Evolutionary conservation across 37 sponge, comb jelly and placozoan species (phyloP).

Genomic region (Aphrocallistes beatrix): DNA sequence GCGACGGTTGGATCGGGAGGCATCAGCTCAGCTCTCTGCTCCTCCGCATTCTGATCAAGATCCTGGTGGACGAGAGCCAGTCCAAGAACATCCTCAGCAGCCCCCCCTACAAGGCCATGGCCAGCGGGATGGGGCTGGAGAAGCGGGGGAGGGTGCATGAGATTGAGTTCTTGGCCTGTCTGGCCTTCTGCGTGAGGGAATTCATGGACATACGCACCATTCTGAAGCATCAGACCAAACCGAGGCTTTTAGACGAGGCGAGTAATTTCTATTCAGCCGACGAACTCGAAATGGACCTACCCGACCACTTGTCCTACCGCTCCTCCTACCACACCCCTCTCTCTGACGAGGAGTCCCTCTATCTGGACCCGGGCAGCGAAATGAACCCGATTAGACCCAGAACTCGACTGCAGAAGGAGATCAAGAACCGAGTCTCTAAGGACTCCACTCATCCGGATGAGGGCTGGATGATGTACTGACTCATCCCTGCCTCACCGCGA

Average conservation of each 20-base stretch:
- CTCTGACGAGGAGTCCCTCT: not conserved
- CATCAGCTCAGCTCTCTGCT: constrained; percentile 3
- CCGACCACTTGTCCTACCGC: constrained; percentile 11
- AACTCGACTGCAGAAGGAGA: not conserved
- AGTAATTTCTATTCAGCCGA: not conserved
- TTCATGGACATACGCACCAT: not conserved
- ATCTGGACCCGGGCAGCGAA: not conserved
- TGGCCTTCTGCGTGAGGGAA: constrained; percentile 57
- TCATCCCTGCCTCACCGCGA: too few relatives aligned
- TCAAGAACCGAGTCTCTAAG: not conserved
- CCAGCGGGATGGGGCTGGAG: constrained; percentile 39
- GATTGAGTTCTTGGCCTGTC: constrained; percentile 49
- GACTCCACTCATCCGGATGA: not conserved
- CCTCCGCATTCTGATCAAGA: not conserved
- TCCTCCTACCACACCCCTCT: not conserved
- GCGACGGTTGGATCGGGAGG: not conserved
- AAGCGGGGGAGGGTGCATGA: constrained; percentile 52
- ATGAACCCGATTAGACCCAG: not conserved
- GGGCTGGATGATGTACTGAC: constrained; percentile 15
- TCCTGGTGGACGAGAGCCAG: not conserved
- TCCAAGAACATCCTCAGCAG: not conserved
- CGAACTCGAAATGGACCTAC: not conserved
- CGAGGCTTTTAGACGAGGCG: not conserved
- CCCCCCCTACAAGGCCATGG: constrained; percentile 12
- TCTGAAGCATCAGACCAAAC: not conserved